phyloP scores from a whole-genome alignment of 2,797 vertebrate genomes.

The Cuniculus paca region DNA sequence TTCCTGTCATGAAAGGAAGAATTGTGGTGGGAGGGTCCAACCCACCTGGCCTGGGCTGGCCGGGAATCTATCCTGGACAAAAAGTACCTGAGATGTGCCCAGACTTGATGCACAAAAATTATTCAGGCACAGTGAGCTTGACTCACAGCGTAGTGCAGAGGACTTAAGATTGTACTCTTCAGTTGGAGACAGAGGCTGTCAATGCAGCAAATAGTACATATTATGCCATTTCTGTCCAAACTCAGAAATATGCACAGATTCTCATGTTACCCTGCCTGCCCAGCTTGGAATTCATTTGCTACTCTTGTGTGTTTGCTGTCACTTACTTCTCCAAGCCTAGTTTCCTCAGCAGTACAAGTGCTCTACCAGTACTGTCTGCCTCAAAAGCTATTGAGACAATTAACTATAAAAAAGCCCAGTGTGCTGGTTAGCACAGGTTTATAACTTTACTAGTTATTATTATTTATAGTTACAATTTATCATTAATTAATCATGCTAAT shows the following conservation, averaged over 20 bases:
- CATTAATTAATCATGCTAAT: background rate
- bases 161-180: background rate
- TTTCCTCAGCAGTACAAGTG: background rate
- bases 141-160: background rate
- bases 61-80: background rate
- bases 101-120: background rate
- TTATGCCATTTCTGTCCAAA: background rate
- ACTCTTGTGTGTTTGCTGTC: too few species aligned
- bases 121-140: background rate
- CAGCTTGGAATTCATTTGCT: background rate
- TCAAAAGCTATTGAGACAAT: background rate
- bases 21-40: background rate
- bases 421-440: background rate
- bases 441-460: background rate
- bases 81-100: background rate
- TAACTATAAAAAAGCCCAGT: background rate
- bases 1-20: background rate
- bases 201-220: background rate
- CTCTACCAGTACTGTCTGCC: background rate
- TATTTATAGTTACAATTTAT: background rate
- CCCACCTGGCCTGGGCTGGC: background rate
- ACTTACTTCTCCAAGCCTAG: background rate
- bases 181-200: background rate
- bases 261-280: background rate
- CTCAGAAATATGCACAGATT: background rate